Evolutionary conservation across 2,113 vertebrate species (phyloP), one percentile per base, ranked within the genome.

Genomic region (Barnardius zonarius): DNA sequence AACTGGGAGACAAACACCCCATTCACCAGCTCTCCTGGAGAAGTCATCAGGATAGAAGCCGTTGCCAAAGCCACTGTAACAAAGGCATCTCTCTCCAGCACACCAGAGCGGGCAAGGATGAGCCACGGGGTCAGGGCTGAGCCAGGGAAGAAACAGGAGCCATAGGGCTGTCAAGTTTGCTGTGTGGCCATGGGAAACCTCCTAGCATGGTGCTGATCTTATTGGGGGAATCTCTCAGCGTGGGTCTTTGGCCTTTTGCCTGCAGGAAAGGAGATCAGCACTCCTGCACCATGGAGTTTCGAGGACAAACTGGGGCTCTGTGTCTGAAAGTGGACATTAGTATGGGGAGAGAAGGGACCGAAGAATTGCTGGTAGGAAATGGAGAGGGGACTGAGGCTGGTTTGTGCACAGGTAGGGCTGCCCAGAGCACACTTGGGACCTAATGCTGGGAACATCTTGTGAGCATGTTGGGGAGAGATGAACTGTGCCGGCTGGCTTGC

Each of bases 11-110:
- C 96, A 97, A 97, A 95, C 81, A 93, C 54, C 83, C 88, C 90
- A 95, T 94, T 95, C 95, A 97, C 84, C 70, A 51, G 33, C 68
- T 44, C 54, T 79, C 69, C 90, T 96, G 96, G 93, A 95, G 91
- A 92, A 91, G 54, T 17, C 7, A 0, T 67, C 0, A 3, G 89
- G 77, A 61, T 76, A 77, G 66, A 57, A 92, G 81, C 2, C 0
- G 0, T 8, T 96, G 93, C 86, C 91, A 95, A 86, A 96, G 88
- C 75, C 76, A 51, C 85, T 25, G 79, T 86, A 87, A 73, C 69
- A 78, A 57, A 70, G 77, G 46, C 72, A 78, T 51, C 86, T 82
- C 84, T 73, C 78, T 75, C 30, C 1, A 0, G 72, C 55, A 66
- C 66, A 27, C 7, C 2, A 17, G 52, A 30, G 17, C 3, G 5